These are phyloP conservation scores for Sylvia borin DNA, from an alignment of 2,797 vertebrate genomes.

Conservation along the genomic window DNA sequence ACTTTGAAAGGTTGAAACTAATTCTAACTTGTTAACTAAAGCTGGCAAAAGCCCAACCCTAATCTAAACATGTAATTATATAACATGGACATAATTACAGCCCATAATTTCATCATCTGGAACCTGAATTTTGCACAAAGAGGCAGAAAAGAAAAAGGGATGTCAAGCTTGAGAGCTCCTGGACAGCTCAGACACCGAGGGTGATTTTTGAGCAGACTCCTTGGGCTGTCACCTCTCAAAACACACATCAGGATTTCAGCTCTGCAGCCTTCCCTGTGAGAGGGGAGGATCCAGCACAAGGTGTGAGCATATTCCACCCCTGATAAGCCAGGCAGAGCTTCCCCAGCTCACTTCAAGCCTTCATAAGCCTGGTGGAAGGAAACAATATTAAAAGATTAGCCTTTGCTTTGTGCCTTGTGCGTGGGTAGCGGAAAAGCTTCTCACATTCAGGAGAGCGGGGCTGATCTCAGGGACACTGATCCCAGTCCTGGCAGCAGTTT, in stretches of 20 bases:
- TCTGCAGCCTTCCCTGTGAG: neutral
- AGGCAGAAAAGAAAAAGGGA: neutral
- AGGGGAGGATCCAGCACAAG: neutral
- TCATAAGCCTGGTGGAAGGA: neutral
- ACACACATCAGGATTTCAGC: neutral
- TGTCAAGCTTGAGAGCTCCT: neutral
- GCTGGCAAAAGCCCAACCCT: neutral
- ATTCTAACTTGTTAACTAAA: neutral
- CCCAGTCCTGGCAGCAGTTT: neutral
- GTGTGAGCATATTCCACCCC: fast-evolving
- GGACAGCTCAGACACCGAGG: neutral
- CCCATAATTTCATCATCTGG: neutral
- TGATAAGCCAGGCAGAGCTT: neutral
- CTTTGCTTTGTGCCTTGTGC: neutral
- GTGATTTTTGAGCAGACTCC: neutral
- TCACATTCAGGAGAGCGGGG: neutral
- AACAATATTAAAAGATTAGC: neutral
- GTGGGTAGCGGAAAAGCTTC: neutral
- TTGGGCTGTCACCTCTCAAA: neutral
- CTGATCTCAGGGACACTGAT: neutral
- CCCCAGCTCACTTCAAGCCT: neutral
- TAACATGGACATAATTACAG: neutral
- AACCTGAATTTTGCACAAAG: neutral
- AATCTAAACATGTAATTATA: neutral
- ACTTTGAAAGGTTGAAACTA: neutral